Evolutionary conservation across 2,888 invertebrate species (phyloP).

Genomic region (Carpatolechia fugitivella): DNA sequence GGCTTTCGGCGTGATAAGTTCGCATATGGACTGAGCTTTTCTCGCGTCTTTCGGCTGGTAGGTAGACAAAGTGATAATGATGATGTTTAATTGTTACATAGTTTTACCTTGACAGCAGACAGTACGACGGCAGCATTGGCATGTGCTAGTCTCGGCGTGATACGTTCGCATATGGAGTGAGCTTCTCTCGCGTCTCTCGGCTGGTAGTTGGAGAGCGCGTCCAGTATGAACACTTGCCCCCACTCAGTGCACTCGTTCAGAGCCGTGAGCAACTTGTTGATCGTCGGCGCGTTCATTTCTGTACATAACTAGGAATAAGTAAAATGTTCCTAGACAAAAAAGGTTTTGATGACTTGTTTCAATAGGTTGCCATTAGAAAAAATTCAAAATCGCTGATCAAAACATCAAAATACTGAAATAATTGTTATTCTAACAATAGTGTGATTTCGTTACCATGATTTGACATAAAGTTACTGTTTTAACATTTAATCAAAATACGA

Average conservation of each 20-base stretch:
- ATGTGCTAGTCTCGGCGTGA: conserved; percentile 97
- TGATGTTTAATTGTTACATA: no score
- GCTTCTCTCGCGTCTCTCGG: conserved; percentile 98
- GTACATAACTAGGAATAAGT: conserved; percentile 17
- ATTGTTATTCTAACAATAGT: no score
- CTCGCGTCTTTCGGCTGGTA: conserved; percentile 98
- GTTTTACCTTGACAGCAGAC: conserved; percentile 95
- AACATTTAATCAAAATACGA: no score
- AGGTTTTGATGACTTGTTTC: no score
- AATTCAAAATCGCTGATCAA: no score
- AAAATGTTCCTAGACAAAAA: neutral
- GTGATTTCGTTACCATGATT: no score
- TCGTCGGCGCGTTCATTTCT: conserved; percentile 98
- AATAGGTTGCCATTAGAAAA: no score
- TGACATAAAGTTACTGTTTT: no score
- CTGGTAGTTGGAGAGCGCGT: conserved; percentile 97
- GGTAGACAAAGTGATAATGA: conserved; percentile 90
- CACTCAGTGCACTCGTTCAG: conserved; percentile 99
- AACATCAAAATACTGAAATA: no score
- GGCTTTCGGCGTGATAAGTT: conserved; percentile 97
- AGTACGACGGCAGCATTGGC: conserved; percentile 99
- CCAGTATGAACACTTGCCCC: conserved; percentile 99
- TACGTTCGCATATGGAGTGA: conserved; percentile 98
- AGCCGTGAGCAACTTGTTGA: conserved; percentile 98
- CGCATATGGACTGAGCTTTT: conserved; percentile 99